Evolutionary conservation across 2,888 invertebrate species (phyloP).

Genomic region (Cosmia trapezina): DNA sequence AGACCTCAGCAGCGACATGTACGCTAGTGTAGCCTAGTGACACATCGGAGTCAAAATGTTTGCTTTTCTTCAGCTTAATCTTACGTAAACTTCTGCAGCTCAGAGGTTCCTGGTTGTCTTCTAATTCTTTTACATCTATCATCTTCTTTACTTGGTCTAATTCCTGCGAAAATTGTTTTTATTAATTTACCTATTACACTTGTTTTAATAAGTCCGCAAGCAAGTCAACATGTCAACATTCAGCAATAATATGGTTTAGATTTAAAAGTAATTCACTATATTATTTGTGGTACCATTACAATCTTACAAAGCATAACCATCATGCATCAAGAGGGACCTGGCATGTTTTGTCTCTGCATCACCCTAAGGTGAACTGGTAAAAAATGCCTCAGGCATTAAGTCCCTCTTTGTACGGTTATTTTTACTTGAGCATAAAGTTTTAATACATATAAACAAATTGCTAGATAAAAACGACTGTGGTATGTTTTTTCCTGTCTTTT

Average conservation of each 20-base stretch:
- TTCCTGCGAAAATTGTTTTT: constrained; percentile 67
- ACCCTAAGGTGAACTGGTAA: no score
- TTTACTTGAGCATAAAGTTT: no score
- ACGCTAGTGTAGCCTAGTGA: constrained; percentile 83
- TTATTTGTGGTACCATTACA: background rate
- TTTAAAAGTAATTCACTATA: background rate
- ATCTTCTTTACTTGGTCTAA: constrained; percentile 78
- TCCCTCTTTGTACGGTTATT: no score
- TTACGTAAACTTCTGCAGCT: constrained; percentile 77
- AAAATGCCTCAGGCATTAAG: no score
- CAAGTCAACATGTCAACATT: background rate
- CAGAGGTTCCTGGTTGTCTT: constrained; percentile 70
- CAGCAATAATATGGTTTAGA: background rate
- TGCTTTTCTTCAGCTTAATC: constrained; percentile 74
- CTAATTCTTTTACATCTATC: constrained; percentile 63
- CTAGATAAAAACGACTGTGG: background rate
- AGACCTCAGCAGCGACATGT: constrained; percentile 82
- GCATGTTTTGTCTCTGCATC: no score
- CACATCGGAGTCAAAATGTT: constrained; percentile 80
- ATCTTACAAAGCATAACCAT: background rate
- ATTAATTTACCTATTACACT: background rate
- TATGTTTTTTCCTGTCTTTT: background rate
- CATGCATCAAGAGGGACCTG: no score
- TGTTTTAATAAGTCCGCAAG: background rate
- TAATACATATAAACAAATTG: background rate